Evolutionary conservation across 2,888 invertebrate species (phyloP).

Genomic region (Megaustenia siamemsis): DNA sequence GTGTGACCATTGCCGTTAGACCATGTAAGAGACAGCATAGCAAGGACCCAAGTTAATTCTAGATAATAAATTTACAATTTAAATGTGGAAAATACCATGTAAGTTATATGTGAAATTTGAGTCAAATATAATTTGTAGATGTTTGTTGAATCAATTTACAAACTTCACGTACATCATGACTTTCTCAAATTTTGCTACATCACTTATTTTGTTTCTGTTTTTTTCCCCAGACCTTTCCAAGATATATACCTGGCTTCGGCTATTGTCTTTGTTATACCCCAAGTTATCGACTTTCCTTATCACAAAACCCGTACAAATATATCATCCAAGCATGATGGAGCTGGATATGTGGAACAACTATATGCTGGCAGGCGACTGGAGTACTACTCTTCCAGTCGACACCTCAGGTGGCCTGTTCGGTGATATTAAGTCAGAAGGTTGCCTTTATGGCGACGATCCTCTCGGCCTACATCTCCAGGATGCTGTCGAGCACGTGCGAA

Average conservation of each 20-base stretch:
- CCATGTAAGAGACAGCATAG: not conserved
- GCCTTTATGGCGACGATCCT: constrained; percentile 48
- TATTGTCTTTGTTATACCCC: constrained; percentile 35
- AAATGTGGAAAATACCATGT: not conserved
- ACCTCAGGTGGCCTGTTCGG: constrained; percentile 58
- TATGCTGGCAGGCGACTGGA: constrained; percentile 58
- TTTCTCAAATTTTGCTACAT: too few relatives aligned
- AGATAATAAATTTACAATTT: not conserved
- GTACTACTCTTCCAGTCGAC: constrained; percentile 54
- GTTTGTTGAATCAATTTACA: not conserved
- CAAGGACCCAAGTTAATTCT: not conserved
- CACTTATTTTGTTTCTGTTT: not conserved
- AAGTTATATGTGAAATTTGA: not conserved
- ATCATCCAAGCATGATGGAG: constrained; percentile 53
- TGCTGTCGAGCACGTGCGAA: constrained; percentile 33
- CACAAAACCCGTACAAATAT: not conserved
- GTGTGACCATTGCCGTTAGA: too few relatives aligned
- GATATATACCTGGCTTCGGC: constrained; percentile 57
- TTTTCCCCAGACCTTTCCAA: constrained; percentile 51
- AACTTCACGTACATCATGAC: not conserved
- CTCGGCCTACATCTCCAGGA: constrained; percentile 46
- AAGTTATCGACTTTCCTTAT: constrained; percentile 28
- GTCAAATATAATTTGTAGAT: not conserved
- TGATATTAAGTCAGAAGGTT: constrained; percentile 56
- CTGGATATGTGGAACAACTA: constrained; percentile 59